Evolutionary conservation across 2,888 invertebrate genomes (phyloP), one percentile per base, ranked within the genome.

Genomic region (Zeuzera pyrina): DNA sequence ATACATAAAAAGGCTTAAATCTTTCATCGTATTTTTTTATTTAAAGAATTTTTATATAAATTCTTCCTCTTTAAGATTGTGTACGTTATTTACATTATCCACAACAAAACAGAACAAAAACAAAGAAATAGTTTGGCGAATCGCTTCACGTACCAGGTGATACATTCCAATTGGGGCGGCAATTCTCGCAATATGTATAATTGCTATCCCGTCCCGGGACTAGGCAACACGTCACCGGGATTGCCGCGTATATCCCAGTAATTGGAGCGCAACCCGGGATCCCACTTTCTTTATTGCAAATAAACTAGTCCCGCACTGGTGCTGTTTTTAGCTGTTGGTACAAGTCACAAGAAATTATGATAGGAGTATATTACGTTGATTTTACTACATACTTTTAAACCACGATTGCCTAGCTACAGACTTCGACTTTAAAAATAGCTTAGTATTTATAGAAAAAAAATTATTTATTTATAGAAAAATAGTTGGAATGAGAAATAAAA

Each of bases 271-370:
- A 70, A 70, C 71, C 67, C 71, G 70, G 76, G 76, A 78, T 79
- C 71, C 79, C 77, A 81, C 77, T 83, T 78, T 78, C 79, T 81
- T 83, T 83, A 83, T 81, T 83, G 77, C 78, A 49, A 72, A 81
- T 81, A 83, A 83, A 81, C 74, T 78, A 77, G 67, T 69, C 69
- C 66, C 67, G 62, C 70, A 62, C 73, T 67, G 65, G 68, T 66
- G 70, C 65, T 72, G 65, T 71, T 74, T 64, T 70, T 61, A 49
- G 45, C 40, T 42, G 39, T 35, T 39, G 57, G 65, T 46, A 31
- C 37, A 50, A 60, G 43, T 39, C 24, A 37, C 29, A 34, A 13
- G 21, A 15, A 13, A 5, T 2, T 30, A 24, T 16, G 36, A 30
- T 23, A 25, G 6, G 7, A 24, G n/a, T n/a, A n/a, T n/a, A n/a